Base-by-base conservation (phyloP, 2,888 invertebrate species). In the Acanthoscelides obtectus region DNA sequence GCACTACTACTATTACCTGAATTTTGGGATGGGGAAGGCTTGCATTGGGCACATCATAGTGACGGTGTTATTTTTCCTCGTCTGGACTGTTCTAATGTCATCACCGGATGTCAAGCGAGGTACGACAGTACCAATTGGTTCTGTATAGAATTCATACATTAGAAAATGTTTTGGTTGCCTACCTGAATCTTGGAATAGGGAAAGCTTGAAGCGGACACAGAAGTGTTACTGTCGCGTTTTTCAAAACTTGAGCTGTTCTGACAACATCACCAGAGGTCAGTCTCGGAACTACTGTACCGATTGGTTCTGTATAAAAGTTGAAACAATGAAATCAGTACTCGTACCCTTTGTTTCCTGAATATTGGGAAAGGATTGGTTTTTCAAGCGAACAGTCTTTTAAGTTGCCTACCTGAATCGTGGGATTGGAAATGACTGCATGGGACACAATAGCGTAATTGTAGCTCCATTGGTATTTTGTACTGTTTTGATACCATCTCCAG, bases 351-450 rank as follows among this genome's bases (percentile, higher is more conserved):
- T 21, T 20, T 66, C 66, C 66, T 66, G 66, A 66, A 66, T 66
- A 66, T 66, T 21, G 66, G 20, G 66, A n/a, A n/a, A 21, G 66
- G 66, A 63, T 8, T n/a, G 66, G 8, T 66, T 21, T 8, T 17
- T 8, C 63, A 17, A 63, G 63, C 63, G 63, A 17, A 63, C 12
- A 63, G 63, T 63, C 19, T 63, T 8, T 63, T 63, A 17, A 17
- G 63, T 12, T 68, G 45, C 75, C 87, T 90, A 93, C 92, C 92
- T 91, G 89, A 90, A 90, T 77, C 89, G 85, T 80, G 93, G 92
- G 82, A 92, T 90, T 74, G 93, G 93, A 86, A 89, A 93, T 22
- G 91, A 92, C 85, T 93, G 93, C 21, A 93, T 92, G 72, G 92
- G 92, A 85, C 93, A 93, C 78, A 92, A 86, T 75, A 93, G 83